Percentiles rank a stretch among this genome's conserved stretches.
Evolutionary conservation across 2,113 vertebrate genomes (phyloP).

Genomic region (Lynx canadensis): DNA sequence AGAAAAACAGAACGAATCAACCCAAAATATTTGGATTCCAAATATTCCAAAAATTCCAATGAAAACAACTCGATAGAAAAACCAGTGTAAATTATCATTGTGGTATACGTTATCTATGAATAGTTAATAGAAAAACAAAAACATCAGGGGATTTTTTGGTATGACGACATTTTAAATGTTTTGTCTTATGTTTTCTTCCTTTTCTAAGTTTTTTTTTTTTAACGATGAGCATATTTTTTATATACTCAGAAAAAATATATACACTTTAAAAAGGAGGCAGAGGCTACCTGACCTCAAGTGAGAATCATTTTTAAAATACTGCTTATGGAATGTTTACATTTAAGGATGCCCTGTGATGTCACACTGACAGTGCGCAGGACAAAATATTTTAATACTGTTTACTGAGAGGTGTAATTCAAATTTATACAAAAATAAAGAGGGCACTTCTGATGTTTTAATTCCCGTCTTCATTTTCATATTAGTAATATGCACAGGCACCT

Average conservation of each 20-base stretch:
- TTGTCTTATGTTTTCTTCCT: constrained; percentile 1
- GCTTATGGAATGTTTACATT: neutral
- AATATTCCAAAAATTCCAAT: neutral
- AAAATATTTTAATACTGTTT: neutral
- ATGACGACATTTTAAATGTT: neutral
- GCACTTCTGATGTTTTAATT: constrained; percentile 26
- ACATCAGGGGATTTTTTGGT: neutral
- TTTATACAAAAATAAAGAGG: constrained; percentile 38
- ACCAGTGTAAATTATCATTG: neutral
- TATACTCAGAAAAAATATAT: neutral
- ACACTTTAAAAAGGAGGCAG: neutral
- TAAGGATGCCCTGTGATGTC: neutral
- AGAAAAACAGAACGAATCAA: neutral
- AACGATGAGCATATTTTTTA: neutral
- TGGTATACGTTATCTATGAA: neutral
- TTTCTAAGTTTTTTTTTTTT: constrained; percentile 9
- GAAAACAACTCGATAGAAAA: neutral
- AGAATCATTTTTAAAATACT: constrained; percentile 2
- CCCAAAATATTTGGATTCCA: neutral
- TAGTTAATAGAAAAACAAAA: neutral
- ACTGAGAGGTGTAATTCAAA: neutral
- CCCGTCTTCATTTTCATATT: constrained; percentile 59
- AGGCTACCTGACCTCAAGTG: neutral
- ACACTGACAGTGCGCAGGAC: constrained; percentile 3
- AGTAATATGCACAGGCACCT: constrained; percentile 25